A percentile compares a stretch with the other conserved stretches of the same genome.
These are phyloP conservation scores for Bembecia ichneumoniformis DNA, from an alignment of 2,888 invertebrate genomes.

Conservation along the genomic window DNA sequence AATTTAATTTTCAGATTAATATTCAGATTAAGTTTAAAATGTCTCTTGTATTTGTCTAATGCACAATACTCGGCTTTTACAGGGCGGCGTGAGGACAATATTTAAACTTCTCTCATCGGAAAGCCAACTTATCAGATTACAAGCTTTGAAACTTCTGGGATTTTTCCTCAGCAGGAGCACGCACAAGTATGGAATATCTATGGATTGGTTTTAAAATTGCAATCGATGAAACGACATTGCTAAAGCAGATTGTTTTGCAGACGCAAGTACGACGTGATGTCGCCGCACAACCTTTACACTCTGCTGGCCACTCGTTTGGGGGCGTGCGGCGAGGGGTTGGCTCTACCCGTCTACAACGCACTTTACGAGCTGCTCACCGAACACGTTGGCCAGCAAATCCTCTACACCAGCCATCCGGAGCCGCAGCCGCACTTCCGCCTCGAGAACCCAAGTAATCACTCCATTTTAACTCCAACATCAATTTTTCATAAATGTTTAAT, in stretches of 20 bases:
- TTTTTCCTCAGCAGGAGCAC: slow-evolving; percentile 98
- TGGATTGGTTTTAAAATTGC: slow-evolving; percentile 24
- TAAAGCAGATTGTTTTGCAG: slow-evolving; percentile 58
- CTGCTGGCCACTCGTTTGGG: slow-evolving; percentile 91
- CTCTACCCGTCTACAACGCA: slow-evolving; percentile 97
- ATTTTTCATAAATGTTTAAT: too few relatives aligned
- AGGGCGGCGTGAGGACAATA: slow-evolving; percentile 93
- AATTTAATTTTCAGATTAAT: too few relatives aligned
- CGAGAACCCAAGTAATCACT: slow-evolving; percentile 91
- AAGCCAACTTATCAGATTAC: slow-evolving; percentile 95
- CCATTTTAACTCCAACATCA: too few relatives aligned
- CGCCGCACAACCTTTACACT: slow-evolving; percentile 97
- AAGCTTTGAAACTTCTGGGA: slow-evolving; percentile 95
- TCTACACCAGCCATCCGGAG: slow-evolving; percentile 94
- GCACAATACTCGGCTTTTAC: slow-evolving; percentile 6
- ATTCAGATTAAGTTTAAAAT: slow-evolving; percentile 3
- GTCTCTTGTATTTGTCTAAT: neutral
- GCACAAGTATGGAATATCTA: slow-evolving; percentile 80
- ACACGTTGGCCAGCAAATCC: slow-evolving; percentile 94
- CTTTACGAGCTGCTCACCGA: slow-evolving; percentile 99
- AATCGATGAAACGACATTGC: too few relatives aligned
- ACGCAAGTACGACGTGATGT: slow-evolving; percentile 99
- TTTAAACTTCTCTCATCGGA: slow-evolving; percentile 97
- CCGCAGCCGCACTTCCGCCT: slow-evolving; percentile 95
- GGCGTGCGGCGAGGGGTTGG: slow-evolving; percentile 82